Conservation (phyloP, 2,888 invertebrate species). For the Drosophila cognata region DNA sequence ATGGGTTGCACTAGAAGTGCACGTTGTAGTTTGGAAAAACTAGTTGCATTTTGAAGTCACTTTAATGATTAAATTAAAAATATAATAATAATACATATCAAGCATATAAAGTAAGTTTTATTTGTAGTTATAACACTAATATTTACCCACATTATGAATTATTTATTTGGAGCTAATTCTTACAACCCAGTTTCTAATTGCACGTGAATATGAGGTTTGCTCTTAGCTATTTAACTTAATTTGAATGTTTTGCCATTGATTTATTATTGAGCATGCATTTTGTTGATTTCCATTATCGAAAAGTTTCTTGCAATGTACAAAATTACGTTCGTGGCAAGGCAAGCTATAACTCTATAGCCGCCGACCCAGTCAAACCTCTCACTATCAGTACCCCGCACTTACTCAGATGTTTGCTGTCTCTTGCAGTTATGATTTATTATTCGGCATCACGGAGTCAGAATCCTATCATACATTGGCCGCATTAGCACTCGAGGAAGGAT, state of each 20-base stretch:
- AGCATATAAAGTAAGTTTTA: not conserved
- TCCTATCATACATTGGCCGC: conserved; percentile 91
- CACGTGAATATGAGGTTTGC: not conserved
- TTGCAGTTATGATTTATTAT: conserved; percentile 92
- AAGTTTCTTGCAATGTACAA: conserved; percentile 35
- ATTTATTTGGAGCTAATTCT: not conserved
- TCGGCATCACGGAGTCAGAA: conserved; percentile 93
- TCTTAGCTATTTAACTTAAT: not conserved
- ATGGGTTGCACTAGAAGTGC: not conserved
- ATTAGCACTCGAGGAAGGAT: conserved; percentile 89
- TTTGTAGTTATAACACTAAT: not conserved
- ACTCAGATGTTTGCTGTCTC: conserved; percentile 46
- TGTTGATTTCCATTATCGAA: not conserved
- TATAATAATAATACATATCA: not conserved
- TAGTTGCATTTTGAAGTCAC: not conserved
- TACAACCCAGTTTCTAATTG: not conserved
- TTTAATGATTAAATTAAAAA: not conserved
- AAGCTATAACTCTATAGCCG: conserved; percentile 28
- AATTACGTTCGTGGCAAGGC: conserved; percentile 27
- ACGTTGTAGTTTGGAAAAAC: not conserved
- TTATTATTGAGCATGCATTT: not conserved
- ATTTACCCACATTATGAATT: too few relatives aligned
- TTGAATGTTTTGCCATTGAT: not conserved
- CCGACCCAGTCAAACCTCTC: not conserved
- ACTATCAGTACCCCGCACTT: conserved; percentile 5